Evolutionary conservation across 2,797 vertebrate species (phyloP).

Genomic region (Rhabdomys pumilio): DNA sequence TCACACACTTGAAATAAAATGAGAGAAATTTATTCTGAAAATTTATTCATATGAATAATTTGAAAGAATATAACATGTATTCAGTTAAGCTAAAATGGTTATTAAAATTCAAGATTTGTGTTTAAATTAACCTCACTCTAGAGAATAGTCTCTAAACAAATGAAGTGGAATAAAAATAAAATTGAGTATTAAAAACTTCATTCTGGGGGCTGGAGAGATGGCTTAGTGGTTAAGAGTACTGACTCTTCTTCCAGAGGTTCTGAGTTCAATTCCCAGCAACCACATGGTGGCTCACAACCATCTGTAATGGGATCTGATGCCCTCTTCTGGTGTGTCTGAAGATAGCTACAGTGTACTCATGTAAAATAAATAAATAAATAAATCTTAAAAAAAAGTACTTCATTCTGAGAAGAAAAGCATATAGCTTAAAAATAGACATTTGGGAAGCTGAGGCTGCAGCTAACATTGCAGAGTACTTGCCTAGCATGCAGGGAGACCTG

Average conservation of each 20-base stretch:
- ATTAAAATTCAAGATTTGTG: conserved; percentile 39
- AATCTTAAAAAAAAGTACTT: neutral
- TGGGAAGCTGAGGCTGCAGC: neutral
- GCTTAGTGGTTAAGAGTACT: no score
- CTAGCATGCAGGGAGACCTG: no score
- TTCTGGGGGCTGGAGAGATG: no score
- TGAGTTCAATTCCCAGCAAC: no score
- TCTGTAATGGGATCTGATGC: no score
- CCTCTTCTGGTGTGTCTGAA: no score
- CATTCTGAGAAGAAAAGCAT: neutral
- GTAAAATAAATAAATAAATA: no score
- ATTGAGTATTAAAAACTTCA: neutral
- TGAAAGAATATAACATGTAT: neutral
- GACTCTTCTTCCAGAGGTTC: no score
- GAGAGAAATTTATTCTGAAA: neutral
- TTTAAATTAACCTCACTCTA: neutral
- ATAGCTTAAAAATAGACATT: neutral
- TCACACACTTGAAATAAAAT: neutral
- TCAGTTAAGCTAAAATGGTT: conserved; percentile 10
- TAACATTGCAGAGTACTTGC: no score
- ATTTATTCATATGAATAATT: neutral
- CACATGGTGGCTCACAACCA: no score
- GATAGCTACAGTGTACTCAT: no score
- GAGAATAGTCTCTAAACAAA: conserved; percentile 23
- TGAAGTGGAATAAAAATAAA: conserved; percentile 1